Evolutionary conservation across 1,140 invertebrate species (phyloP), one percentile per base, ranked within the genome.

Genomic region (Drosophila ogumai): DNA sequence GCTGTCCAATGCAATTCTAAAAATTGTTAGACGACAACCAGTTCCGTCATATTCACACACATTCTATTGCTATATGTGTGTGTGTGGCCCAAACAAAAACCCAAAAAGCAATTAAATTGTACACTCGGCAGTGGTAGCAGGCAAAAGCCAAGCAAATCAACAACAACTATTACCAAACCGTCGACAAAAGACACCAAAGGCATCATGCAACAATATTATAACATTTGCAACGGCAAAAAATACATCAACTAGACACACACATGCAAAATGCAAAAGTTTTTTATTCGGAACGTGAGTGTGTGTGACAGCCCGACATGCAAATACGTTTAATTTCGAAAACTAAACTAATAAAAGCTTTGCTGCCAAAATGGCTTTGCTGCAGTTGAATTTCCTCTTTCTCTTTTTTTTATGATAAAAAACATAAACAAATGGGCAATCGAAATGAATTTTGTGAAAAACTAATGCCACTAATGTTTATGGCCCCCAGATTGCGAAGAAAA

Each of bases 311-410:
- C 88, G 85, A 88, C 80, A 88, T 88, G 85, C 81, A 88, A 88
- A 88, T 88, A 81, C 85, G 81, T 90, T 88, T 88, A 88, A 88
- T 88, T 88, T 88, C 77, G 68, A 88, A 88, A 88, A 88, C 85
- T 88, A 88, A 90, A 90, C 85, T 88, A 88, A 88, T 88, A 88
- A 90, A 81, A 69, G 72, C 78, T 58, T 40, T 52, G 58, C 74
- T 77, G 75, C 44, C 22, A 36, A 36, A 55, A 65, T 65, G 63
- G 55, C 44, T 49, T 22, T 76, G 71, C 58, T 74, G 67, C 61
- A 75, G 56, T 44, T 65, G 55, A 60, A 60, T 41, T 47, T 44
- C 10, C 36, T 13, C 61, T 31, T 64, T 40, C 15, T 50, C 43
- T 65, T 52, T 74, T 49, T 36, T 47, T 54, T 28, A 60, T 54